Evolutionary conservation across 2,888 invertebrate species (phyloP).

Genomic region (Ptilodon capucinus): DNA sequence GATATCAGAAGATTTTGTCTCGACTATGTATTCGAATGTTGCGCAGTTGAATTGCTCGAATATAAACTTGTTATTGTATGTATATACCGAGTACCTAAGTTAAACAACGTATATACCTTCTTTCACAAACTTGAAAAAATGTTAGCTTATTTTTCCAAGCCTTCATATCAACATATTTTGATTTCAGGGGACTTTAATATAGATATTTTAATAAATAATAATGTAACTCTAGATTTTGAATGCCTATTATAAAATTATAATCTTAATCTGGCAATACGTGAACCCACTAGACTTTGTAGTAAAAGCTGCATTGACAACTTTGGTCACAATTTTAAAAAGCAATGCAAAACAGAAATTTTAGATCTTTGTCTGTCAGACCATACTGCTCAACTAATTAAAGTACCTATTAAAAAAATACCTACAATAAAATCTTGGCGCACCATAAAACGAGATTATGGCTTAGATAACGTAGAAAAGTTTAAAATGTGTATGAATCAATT

Average conservation of each 20-base stretch:
- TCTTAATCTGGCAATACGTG: not conserved
- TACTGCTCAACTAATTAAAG: constrained; percentile 1
- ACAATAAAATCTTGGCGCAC: not conserved
- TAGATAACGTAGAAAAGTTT: not conserved
- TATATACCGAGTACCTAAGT: constrained; percentile 2
- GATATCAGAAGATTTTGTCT: not conserved
- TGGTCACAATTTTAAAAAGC: not conserved
- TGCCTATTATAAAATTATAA: not conserved
- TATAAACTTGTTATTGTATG: not conserved
- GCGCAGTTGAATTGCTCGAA: constrained; percentile 1
- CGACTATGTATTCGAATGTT: constrained; percentile 3
- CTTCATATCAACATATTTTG: not conserved
- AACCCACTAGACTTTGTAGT: not conserved
- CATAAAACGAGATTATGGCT: not conserved
- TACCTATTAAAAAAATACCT: not conserved
- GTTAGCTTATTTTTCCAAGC: not conserved
- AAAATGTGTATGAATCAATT: not conserved
- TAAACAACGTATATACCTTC: not conserved
- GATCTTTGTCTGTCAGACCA: not conserved
- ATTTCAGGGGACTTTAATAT: not conserved
- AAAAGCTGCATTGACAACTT: not conserved
- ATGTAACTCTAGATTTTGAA: not conserved
- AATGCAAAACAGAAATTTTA: not conserved
- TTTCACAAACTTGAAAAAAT: constrained; percentile 1
- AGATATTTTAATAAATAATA: not conserved